phyloP scores from a whole-genome alignment of 2,888 invertebrate genomes.

The Julus scanicus region DNA sequence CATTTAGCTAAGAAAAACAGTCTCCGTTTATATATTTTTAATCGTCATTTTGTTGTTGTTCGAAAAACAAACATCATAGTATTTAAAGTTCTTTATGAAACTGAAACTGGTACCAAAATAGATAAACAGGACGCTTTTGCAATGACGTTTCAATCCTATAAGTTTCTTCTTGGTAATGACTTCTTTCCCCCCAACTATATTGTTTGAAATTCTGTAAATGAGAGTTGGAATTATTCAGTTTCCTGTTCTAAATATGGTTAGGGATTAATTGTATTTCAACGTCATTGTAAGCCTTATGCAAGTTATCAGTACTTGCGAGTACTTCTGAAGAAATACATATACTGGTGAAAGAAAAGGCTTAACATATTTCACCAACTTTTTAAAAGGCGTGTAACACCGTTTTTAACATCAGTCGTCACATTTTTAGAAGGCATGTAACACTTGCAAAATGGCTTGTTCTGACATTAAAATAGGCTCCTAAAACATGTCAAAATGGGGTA shows the following conservation, averaged over 20 bases:
- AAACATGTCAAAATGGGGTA: not conserved
- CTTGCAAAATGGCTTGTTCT: not conserved
- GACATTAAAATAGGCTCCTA: not conserved
- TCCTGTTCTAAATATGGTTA: too few species aligned
- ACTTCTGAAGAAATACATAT: too few species aligned
- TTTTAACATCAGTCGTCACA: not conserved
- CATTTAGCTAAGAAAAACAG: not conserved
- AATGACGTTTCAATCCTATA: not conserved
- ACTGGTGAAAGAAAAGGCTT: not conserved
- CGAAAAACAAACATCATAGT: not conserved
- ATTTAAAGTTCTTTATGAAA: not conserved
- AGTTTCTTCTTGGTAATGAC: not conserved
- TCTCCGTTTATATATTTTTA: not conserved
- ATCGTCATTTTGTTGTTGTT: not conserved
- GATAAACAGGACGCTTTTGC: not conserved
- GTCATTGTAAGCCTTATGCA: too few species aligned
- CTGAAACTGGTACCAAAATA: not conserved
- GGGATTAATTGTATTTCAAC: too few species aligned
- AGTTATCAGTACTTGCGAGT: too few species aligned
- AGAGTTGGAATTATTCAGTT: too few species aligned
- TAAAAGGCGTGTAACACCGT: not conserved
- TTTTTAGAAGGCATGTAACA: not conserved
- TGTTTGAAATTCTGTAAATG: too few species aligned
- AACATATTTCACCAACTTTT: not conserved
- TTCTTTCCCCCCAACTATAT: not conserved